These are phyloP conservation scores for Diceros bicornis DNA, from an alignment of 2,797 vertebrate genomes.

Conservation along the genomic window DNA sequence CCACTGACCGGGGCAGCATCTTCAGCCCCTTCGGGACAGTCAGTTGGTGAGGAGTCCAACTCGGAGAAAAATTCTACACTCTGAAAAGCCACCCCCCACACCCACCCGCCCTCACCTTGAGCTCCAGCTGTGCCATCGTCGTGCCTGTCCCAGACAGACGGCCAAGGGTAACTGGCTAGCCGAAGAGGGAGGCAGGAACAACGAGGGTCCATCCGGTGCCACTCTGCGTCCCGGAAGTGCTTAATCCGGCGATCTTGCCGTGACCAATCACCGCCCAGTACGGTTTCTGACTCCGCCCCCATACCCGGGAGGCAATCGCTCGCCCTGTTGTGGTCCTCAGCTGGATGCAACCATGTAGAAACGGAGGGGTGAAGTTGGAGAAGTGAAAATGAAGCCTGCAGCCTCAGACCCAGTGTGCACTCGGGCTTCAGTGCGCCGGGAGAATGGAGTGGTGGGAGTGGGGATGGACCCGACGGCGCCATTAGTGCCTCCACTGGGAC, in stretches of 20 bases:
- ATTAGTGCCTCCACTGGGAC: neutral
- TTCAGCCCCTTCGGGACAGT: neutral
- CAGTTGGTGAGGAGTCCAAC: neutral
- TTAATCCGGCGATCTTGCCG: rapidly evolving
- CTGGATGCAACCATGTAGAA: neutral
- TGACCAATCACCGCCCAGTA: neutral
- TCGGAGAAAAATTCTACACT: neutral
- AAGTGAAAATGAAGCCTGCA: neutral
- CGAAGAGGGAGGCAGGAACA: neutral
- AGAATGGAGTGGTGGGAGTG: neutral
- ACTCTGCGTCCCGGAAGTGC: neutral
- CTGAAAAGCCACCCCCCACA: neutral
- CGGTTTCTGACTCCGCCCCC: neutral
- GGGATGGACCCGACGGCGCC: neutral
- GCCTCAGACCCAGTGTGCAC: rapidly evolving
- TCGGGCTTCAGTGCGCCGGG: rapidly evolving
- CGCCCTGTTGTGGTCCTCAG: too few relatives aligned
- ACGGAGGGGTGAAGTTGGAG: neutral
- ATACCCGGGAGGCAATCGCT: neutral
- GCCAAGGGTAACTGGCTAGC: neutral
- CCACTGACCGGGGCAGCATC: neutral
- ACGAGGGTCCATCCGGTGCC: too few relatives aligned
- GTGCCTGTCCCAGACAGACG: neutral
- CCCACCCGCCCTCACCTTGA: neutral
- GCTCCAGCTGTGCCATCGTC: rapidly evolving